Percentiles rank a stretch among this genome's conserved stretches.
These are phyloP conservation scores for Odontamblyopus rebecca DNA, from an alignment of 2,797 vertebrate genomes.

Conservation along the genomic window DNA sequence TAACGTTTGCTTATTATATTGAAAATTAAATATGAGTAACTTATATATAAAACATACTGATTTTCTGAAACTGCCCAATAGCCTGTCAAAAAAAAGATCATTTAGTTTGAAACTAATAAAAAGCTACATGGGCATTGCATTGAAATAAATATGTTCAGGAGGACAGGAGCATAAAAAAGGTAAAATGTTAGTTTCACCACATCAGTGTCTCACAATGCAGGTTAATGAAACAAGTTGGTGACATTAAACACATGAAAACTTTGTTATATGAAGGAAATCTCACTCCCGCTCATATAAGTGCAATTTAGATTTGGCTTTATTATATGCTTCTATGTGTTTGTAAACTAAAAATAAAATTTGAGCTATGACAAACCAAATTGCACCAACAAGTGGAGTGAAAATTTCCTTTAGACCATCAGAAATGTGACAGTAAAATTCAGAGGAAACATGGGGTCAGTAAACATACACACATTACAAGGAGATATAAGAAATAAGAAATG, in stretches of 20 bases:
- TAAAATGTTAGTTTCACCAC: conserved; percentile 48
- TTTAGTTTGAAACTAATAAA: background rate
- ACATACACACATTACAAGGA: conserved; percentile 18
- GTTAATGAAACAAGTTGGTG: conserved; percentile 45
- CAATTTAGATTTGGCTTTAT: conserved; percentile 20
- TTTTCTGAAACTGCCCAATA: background rate
- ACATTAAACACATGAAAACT: conserved; percentile 25
- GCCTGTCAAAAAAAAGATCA: background rate
- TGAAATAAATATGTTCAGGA: conserved; percentile 28
- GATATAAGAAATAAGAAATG: conserved; percentile 20
- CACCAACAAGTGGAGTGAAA: conserved; percentile 36
- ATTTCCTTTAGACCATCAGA: conserved; percentile 30
- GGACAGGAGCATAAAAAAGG: conserved; percentile 49
- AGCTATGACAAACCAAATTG: conserved; percentile 19
- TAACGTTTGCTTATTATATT: background rate
- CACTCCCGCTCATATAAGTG: conserved; percentile 36
- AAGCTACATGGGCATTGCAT: background rate
- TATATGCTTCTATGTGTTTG: background rate
- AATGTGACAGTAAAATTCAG: conserved; percentile 56
- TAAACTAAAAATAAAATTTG: background rate
- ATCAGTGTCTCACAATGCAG: conserved; percentile 41
- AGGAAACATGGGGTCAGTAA: conserved; percentile 52
- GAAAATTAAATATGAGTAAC: background rate
- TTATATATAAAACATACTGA: background rate
- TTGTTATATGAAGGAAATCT: conserved; percentile 30